Evolutionary conservation across 2,113 vertebrate genomes (phyloP).

Genomic region (Regulus satrapa): DNA sequence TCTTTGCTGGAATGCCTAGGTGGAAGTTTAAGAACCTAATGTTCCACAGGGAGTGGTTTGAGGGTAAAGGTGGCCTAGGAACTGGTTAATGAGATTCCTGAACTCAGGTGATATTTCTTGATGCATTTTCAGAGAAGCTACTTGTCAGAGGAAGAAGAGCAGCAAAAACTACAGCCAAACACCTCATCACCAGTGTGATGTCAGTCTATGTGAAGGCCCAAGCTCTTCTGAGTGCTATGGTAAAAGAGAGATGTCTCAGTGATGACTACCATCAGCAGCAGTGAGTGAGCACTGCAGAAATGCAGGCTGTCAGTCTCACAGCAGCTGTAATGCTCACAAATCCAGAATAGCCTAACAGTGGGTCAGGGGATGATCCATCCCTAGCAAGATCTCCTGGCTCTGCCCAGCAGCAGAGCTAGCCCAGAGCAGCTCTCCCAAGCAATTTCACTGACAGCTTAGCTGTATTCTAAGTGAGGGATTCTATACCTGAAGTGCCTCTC

Average conservation of each 20-base stretch:
- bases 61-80: background rate
- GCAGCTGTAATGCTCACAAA: background rate
- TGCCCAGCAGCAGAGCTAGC: background rate
- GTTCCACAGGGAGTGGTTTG: background rate
- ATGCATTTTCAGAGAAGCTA: conserved; percentile 65
- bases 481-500: background rate
- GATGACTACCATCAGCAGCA: background rate
- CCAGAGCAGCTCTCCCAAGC: background rate
- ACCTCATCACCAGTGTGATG: conserved; percentile 70
- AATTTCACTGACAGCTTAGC: background rate
- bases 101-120: conserved; percentile 61
- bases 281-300: background rate
- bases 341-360: background rate
- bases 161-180: conserved; percentile 70
- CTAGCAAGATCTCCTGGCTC: background rate
- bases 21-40: background rate
- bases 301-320: background rate
- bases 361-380: background rate
- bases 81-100: background rate
- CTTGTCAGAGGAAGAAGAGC: conserved; percentile 67
- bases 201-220: conserved; percentile 69
- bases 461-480: background rate
- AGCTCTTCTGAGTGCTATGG: conserved; percentile 73
- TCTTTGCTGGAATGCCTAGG: background rate
- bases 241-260: background rate